These are phyloP conservation scores for Cyclura pinguis DNA, from an alignment of 2,797 vertebrate genomes.

Conservation along the genomic window DNA sequence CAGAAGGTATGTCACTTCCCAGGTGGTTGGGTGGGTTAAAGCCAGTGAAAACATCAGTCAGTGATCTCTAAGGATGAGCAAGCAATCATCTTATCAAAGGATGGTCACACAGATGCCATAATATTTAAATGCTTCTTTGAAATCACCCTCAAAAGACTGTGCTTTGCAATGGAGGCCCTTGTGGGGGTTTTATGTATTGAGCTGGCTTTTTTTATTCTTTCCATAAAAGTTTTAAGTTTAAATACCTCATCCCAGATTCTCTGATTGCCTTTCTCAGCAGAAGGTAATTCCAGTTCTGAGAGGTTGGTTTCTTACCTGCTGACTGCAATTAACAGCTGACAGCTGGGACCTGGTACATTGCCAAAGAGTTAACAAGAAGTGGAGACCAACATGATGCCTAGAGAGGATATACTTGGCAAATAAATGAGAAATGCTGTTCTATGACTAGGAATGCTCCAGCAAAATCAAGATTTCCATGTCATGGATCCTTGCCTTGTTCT, in stretches of 20 bases:
- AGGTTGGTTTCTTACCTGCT: slow-evolving; percentile 78
- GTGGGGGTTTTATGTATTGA: background rate
- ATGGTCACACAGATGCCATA: background rate
- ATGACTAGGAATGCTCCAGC: slow-evolving; percentile 39
- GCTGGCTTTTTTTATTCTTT: slow-evolving; percentile 68
- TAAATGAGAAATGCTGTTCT: slow-evolving; percentile 53
- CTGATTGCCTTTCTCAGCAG: slow-evolving; percentile 57
- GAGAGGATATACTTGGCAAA: slow-evolving; percentile 46
- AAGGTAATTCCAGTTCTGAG: slow-evolving; percentile 72
- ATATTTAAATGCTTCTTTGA: slow-evolving; percentile 62
- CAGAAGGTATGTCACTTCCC: background rate
- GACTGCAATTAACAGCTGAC: slow-evolving; percentile 77
- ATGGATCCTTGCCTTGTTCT: background rate
- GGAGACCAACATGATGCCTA: slow-evolving; percentile 60
- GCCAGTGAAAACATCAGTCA: background rate
- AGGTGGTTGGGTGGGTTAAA: background rate
- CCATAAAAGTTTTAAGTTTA: slow-evolving; percentile 67
- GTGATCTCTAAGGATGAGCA: background rate
- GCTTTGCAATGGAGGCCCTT: slow-evolving; percentile 47
- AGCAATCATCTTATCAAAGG: background rate
- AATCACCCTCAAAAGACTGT: slow-evolving; percentile 56
- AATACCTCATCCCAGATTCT: slow-evolving; percentile 56
- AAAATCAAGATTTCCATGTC: slow-evolving; percentile 38
- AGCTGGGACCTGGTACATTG: slow-evolving; percentile 73
- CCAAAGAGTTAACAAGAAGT: slow-evolving; percentile 76